These are phyloP conservation scores for Oikopleura albicans DNA, from an alignment of 23 tunicate species.

Conservation along the genomic window DNA sequence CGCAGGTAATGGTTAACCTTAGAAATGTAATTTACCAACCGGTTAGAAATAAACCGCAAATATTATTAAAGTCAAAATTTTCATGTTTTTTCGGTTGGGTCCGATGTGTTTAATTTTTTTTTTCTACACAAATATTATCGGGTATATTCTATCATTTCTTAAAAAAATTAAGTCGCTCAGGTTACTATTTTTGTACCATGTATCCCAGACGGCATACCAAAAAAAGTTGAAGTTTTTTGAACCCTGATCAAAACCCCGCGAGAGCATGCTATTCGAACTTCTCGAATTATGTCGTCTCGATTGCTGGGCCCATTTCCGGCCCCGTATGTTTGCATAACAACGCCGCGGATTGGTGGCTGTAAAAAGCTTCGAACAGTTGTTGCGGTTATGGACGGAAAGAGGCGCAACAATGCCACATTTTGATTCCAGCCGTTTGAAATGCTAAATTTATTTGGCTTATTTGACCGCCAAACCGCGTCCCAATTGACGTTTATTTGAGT, in stretches of 20 bases:
- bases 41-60: no score
- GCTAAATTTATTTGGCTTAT: slow-evolving; percentile 22
- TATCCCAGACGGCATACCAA: no score
- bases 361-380: slow-evolving; percentile 25
- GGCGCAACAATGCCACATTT: slow-evolving; percentile 22
- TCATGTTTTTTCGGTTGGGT: no score
- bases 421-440: slow-evolving; percentile 23
- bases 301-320: slow-evolving; percentile 35
- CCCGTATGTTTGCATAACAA: slow-evolving; percentile 31
- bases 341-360: slow-evolving; percentile 29
- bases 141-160: no score
- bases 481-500: slow-evolving; percentile 24
- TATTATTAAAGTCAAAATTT: no score
- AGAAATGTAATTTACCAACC: no score
- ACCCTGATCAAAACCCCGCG: slow-evolving; percentile 21
- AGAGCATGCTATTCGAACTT: background rate
- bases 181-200: no score
- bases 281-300: slow-evolving; percentile 17
- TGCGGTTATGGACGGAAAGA: slow-evolving; percentile 28
- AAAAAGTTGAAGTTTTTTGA: no score
- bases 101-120: no score
- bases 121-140: no score
- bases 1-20: no score
- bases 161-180: no score
- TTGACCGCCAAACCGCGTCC: slow-evolving; percentile 25